Base-by-base conservation (phyloP, 2,113 vertebrate species). In the Callospermophilus lateralis region DNA sequence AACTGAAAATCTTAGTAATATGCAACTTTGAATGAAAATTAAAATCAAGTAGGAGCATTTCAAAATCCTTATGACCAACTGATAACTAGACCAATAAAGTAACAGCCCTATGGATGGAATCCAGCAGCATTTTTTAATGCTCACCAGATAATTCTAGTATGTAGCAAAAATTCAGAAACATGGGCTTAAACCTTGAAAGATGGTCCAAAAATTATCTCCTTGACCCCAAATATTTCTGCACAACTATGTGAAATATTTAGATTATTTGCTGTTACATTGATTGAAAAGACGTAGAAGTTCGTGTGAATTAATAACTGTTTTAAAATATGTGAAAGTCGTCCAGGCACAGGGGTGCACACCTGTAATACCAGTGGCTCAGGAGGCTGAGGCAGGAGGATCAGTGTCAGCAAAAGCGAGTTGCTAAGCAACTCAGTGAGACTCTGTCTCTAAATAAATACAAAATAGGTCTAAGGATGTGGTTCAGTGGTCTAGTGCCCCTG, bases 251-350 rank as follows among this genome's bases (percentile, higher is more conserved):
- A 85, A 85, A 84, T 80, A 37, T 39, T 55, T 95, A 53, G 48
- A 70, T 79, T 95, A 76, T 89, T 70, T 76, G 26, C 22, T 84
- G 26, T 42, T 45, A 83, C 30, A 15, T 45, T 79, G 4, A 11
- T 81, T 80, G 72, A 79, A 53, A 42, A 67, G 12, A 89, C 24
- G 15, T 95, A 84, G 63, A 87, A 93, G 84, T 68, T 32, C 32
- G 53, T 63, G 55, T 85, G n/a, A 48, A 61, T 92, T 89, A 51
- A 37, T 28, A 94, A 51, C 88, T 93, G 28, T 85, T 94, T 81
- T 39, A 81, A 85, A 65, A 76, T 53, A 84, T 55, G 10, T 22
- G 32, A 13, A 92, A 73, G 37, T 7, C 17, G 13, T 13, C 51
- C 51, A 53, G 51, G 51, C 15, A 15, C 15, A 16, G 51, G 13